phyloP scores from a whole-genome alignment of 2,797 vertebrate genomes.

The Rhynchotus rufescens region DNA sequence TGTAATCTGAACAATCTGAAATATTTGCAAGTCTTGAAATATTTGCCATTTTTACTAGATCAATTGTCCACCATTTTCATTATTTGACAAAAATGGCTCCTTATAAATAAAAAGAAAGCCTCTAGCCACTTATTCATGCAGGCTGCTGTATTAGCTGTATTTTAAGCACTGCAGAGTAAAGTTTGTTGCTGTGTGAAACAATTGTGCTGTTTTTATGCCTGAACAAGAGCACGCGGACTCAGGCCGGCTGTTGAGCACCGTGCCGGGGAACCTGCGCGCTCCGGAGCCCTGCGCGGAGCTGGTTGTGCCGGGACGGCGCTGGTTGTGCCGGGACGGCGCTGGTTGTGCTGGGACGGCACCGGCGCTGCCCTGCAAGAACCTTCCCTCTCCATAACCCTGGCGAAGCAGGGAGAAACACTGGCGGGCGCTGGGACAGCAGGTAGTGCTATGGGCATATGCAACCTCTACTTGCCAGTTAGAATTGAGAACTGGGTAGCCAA shows the following conservation, averaged over 20 bases:
- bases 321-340: too few relatives aligned
- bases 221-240: not conserved
- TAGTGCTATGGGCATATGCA: rapidly evolving
- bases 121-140: not conserved
- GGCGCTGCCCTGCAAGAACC: too few relatives aligned
- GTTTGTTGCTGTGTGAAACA: not conserved
- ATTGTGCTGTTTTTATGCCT: not conserved
- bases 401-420: not conserved
- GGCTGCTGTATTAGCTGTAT: too few relatives aligned
- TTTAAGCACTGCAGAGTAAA: not conserved
- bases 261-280: rapidly evolving
- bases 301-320: not conserved
- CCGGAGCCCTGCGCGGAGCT: rapidly evolving
- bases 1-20: rapidly evolving
- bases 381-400: not conserved
- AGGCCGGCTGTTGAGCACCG: rapidly evolving
- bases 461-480: rapidly evolving
- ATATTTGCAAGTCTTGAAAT: rapidly evolving
- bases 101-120: not conserved
- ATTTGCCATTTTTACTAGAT: too few relatives aligned
- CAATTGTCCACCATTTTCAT: not conserved
- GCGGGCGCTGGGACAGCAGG: not conserved
- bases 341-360: not conserved
- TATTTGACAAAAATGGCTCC: not conserved
- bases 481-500: not conserved